phyloP scores from a whole-genome alignment of 92 coral and sea anemone genomes.

The Isaurus tuberculatus region DNA sequence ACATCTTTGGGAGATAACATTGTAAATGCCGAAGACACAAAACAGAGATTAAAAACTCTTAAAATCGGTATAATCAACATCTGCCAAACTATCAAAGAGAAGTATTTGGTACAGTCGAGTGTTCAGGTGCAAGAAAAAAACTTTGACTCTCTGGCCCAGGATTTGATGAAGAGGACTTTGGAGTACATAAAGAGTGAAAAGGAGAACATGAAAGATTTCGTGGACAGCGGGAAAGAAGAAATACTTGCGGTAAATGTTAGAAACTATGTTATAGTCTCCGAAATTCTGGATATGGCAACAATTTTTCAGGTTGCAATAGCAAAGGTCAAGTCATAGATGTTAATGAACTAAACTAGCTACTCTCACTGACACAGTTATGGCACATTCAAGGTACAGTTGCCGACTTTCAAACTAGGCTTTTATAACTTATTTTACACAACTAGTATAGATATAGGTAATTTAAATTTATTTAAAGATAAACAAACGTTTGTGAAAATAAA shows the following conservation, averaged over 20 bases:
- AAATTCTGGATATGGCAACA: not conserved
- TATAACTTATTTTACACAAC: too few relatives aligned
- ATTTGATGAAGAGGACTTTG: not conserved
- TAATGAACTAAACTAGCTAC: not conserved
- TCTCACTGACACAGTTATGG: too few relatives aligned
- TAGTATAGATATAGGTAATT: too few relatives aligned
- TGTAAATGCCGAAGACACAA: not conserved
- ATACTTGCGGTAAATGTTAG: slow-evolving; percentile 5
- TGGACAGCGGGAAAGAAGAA: slow-evolving; percentile 27
- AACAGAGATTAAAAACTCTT: not conserved
- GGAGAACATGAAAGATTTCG: slow-evolving; percentile 16
- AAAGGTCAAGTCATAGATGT: not conserved
- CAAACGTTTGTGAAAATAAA: too few relatives aligned
- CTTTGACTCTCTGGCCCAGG: not conserved
- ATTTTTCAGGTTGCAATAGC: slow-evolving; percentile 8
- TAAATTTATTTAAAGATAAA: too few relatives aligned
- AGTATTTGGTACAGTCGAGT: not conserved
- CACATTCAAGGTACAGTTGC: too few relatives aligned
- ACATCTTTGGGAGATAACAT: not conserved
- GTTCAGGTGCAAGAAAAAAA: not conserved
- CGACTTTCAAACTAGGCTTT: too few relatives aligned
- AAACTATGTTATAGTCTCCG: slow-evolving; percentile 30
- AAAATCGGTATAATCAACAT: not conserved
- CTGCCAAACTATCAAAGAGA: slow-evolving; percentile 9
- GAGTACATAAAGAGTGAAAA: not conserved